Evolutionary conservation across 2,888 invertebrate species (phyloP).

Genomic region (Belgica antarctica): DNA sequence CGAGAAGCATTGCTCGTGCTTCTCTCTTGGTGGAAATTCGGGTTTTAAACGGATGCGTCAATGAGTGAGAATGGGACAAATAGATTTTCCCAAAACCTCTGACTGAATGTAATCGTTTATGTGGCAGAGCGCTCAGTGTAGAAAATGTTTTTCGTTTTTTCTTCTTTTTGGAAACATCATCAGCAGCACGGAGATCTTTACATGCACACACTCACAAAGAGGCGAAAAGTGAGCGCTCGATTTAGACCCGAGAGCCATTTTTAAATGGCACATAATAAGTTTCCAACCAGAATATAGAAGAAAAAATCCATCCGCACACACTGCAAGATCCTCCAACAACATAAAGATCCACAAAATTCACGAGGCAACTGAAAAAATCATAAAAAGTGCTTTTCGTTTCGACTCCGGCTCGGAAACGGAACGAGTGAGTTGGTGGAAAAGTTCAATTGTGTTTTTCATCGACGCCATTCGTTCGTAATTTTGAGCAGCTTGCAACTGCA

Average conservation of each 20-base stretch:
- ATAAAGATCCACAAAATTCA: not conserved
- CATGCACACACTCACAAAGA: slow-evolving; percentile 4
- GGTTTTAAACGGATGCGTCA: slow-evolving; percentile 39
- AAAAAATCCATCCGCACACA: slow-evolving; percentile 15
- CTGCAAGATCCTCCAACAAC: too few species aligned
- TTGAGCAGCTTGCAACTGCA: not conserved
- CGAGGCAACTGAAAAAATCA: slow-evolving; percentile 7
- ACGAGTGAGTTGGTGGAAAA: not conserved
- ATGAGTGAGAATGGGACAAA: slow-evolving; percentile 43
- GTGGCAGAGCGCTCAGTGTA: slow-evolving; percentile 2
- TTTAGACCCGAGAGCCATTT: slow-evolving; percentile 11
- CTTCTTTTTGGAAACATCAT: too few species aligned
- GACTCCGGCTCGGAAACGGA: too few species aligned
- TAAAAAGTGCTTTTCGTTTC: not conserved
- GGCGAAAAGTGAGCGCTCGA: not conserved
- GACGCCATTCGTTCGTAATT: slow-evolving; percentile 1
- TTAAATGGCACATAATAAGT: slow-evolving; percentile 27
- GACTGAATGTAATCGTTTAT: slow-evolving; percentile 18
- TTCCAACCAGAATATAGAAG: not conserved
- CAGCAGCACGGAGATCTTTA: slow-evolving; percentile 21
- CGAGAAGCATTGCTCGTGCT: slow-evolving; percentile 10
- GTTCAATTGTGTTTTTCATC: not conserved
- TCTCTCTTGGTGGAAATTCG: slow-evolving; percentile 35
- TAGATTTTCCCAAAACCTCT: slow-evolving; percentile 41
- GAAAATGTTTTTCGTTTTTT: slow-evolving; percentile 25